phyloP scores from a whole-genome alignment of 2,113 vertebrate genomes.

The Carassius auratus region DNA sequence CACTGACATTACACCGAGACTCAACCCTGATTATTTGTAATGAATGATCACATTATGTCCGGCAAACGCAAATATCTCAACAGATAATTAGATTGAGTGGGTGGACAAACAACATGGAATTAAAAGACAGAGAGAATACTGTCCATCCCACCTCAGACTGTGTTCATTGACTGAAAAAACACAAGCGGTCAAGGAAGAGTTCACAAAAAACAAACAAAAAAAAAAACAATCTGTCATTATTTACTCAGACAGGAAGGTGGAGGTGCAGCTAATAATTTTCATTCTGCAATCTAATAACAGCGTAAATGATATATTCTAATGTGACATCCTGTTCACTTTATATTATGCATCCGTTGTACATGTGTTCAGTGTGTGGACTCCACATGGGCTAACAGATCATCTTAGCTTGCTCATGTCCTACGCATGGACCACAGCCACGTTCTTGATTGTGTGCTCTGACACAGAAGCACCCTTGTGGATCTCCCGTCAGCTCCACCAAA shows the following conservation, averaged over 20 bases:
- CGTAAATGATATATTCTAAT: constrained; percentile 10
- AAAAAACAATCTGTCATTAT: neutral
- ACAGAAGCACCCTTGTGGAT: constrained; percentile 31
- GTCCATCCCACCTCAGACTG: constrained; percentile 35
- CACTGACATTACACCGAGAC: constrained; percentile 37
- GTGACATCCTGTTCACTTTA: constrained; percentile 8
- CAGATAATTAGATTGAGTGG: constrained; percentile 59
- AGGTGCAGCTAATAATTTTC: neutral
- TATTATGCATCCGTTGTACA: neutral
- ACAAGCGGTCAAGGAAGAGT: neutral
- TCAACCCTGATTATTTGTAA: constrained; percentile 50
- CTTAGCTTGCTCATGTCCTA: constrained; percentile 23
- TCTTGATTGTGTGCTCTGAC: constrained; percentile 14
- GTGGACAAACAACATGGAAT: constrained; percentile 50
- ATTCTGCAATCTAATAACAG: neutral
- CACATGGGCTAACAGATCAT: constrained; percentile 15
- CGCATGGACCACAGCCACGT: constrained; percentile 21
- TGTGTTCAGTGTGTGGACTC: neutral
- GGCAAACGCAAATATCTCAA: constrained; percentile 56
- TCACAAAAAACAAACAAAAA: too few relatives aligned
- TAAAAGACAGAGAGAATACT: constrained; percentile 35
- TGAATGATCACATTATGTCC: constrained; percentile 53
- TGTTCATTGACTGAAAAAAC: constrained; percentile 15
- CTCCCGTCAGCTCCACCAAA: constrained; percentile 8
- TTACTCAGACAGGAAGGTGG: constrained; percentile 8